Conservation (phyloP, 2,888 invertebrate species). For the Branchellion lobata region DNA sequence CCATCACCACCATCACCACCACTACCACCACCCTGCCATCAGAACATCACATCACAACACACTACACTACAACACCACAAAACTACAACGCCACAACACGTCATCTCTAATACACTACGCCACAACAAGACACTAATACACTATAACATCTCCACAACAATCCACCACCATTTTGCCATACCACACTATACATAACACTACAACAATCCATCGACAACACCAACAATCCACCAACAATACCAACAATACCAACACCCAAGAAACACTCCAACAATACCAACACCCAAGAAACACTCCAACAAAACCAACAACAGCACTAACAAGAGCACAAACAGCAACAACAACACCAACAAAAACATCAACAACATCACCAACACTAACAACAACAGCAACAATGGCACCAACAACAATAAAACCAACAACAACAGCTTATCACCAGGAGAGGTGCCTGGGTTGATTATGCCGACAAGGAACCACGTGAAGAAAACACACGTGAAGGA, state of each 20-base stretch:
- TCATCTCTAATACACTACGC: too few species aligned
- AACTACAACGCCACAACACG: too few species aligned
- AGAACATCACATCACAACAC: too few species aligned
- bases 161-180: too few species aligned
- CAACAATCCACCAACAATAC: background rate
- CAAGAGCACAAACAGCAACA: background rate
- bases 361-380: background rate
- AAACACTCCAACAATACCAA: background rate
- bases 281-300: background rate
- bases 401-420: too few species aligned
- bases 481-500: conserved; percentile 79
- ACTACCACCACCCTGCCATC: too few species aligned
- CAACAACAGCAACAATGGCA: background rate
- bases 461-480: conserved; percentile 90
- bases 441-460: conserved; percentile 90
- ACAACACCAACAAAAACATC: background rate
- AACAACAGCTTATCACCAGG: conserved; percentile 75
- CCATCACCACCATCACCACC: too few species aligned
- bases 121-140: too few species aligned
- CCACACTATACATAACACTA: too few species aligned
- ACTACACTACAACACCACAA: too few species aligned
- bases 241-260: background rate
- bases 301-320: too few species aligned
- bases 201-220: background rate
- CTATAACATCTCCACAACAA: too few species aligned